phyloP scores from a whole-genome alignment of 2,888 invertebrate genomes.

The Meiosimyza decipiens region DNA sequence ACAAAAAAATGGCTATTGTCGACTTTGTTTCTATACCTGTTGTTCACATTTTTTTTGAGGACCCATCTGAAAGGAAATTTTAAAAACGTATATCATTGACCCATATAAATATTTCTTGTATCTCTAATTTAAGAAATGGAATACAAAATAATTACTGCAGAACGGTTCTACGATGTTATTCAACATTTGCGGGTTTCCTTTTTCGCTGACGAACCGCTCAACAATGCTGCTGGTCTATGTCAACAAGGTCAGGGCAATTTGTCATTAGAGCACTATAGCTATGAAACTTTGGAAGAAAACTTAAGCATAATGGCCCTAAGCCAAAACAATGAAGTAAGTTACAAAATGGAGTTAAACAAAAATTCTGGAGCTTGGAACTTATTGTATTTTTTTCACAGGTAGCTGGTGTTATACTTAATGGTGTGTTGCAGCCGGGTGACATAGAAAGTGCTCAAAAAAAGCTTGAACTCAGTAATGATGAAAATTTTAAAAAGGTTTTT shows the following conservation, averaged over 20 bases:
- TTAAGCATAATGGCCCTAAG: conserved; percentile 78
- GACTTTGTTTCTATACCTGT: too few relatives aligned
- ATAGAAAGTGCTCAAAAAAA: conserved; percentile 77
- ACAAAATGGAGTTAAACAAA: background rate
- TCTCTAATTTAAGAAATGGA: conserved; percentile 53
- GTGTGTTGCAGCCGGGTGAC: conserved; percentile 79
- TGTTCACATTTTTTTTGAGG: too few relatives aligned
- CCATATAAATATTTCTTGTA: background rate
- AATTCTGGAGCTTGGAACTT: background rate
- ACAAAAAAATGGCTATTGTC: too few relatives aligned
- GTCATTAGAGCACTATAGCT: conserved; percentile 79
- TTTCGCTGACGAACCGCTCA: conserved; percentile 87
- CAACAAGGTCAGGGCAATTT: conserved; percentile 75
- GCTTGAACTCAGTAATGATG: conserved; percentile 73
- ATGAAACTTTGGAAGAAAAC: conserved; percentile 78
- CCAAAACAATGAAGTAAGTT: conserved; percentile 72
- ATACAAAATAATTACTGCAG: conserved; percentile 58
- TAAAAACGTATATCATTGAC: background rate
- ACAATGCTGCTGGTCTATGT: conserved; percentile 81
- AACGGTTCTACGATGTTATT: conserved; percentile 72
- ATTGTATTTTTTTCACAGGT: conserved; percentile 69
- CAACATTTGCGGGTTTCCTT: conserved; percentile 78
- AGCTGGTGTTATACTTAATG: conserved; percentile 82
- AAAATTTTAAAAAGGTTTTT: conserved; percentile 82
- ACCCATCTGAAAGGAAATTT: background rate